A percentile compares a stretch with the other conserved stretches of the same genome.
These are phyloP conservation scores for Platynereis dumerilii DNA, from an alignment of 2,888 invertebrate species.

Conservation along the genomic window DNA sequence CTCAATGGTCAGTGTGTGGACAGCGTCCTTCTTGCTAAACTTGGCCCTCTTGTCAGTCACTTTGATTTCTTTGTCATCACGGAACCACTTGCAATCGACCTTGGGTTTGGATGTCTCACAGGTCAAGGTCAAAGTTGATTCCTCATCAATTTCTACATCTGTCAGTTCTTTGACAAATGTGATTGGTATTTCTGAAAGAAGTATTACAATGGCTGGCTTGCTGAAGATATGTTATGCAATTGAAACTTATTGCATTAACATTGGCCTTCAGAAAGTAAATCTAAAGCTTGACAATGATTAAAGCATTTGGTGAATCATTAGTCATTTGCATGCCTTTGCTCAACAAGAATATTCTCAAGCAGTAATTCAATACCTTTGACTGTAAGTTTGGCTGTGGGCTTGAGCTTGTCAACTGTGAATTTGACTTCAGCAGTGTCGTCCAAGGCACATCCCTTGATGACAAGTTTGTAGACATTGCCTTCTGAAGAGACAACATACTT, in stretches of 20 bases:
- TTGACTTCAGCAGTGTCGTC: constrained; percentile 41
- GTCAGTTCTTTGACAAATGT: constrained; percentile 11
- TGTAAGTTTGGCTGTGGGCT: constrained; percentile 14
- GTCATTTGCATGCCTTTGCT: too few relatives aligned
- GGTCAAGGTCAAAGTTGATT: constrained; percentile 75
- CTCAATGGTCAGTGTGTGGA: constrained; percentile 48
- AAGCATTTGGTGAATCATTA: too few relatives aligned
- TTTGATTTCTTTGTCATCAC: constrained; percentile 68
- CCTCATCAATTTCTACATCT: constrained; percentile 40
- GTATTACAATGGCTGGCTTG: too few relatives aligned
- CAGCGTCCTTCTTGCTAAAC: constrained; percentile 39
- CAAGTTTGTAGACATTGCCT: constrained; percentile 62
- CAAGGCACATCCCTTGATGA: constrained; percentile 44
- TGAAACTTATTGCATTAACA: too few relatives aligned
- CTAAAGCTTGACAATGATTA: too few relatives aligned
- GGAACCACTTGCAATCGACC: constrained; percentile 92
- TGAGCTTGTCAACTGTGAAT: neutral
- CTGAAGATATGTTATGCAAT: too few relatives aligned
- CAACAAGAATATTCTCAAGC: too few relatives aligned
- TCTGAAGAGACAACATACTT: constrained; percentile 77
- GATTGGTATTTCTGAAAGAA: constrained; percentile 13
- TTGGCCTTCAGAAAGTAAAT: too few relatives aligned
- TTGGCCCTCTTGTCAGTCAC: constrained; percentile 56
- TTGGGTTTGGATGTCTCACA: constrained; percentile 91
- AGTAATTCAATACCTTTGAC: constrained; percentile 17